phyloP scores from a whole-genome alignment of 2,888 invertebrate species.

The Nymphalis urticae region DNA sequence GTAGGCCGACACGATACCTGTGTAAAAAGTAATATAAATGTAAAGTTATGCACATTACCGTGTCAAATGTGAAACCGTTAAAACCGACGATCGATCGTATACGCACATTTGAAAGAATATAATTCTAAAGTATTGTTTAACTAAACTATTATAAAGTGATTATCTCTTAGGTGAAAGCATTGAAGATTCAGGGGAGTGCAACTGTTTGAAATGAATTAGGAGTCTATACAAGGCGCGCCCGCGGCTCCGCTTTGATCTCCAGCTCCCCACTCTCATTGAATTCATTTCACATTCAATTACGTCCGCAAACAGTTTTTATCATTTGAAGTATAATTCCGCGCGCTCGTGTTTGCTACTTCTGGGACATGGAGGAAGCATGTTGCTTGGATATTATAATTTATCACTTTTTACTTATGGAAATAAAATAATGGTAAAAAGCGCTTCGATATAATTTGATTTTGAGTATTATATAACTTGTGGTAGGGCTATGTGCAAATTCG shows the following conservation, averaged over 20 bases:
- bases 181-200: constrained; percentile 16
- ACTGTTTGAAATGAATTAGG: constrained; percentile 41
- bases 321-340: constrained; percentile 24
- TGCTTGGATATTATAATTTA: no score
- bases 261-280: constrained; percentile 32
- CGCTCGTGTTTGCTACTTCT: constrained; percentile 1
- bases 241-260: constrained; percentile 39
- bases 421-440: no score
- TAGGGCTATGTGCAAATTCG: no score
- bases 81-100: no score
- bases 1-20: constrained; percentile 1
- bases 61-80: background rate
- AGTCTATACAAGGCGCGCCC: constrained; percentile 36
- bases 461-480: no score
- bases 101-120: background rate
- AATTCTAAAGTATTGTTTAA: background rate
- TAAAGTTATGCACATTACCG: constrained; percentile 1
- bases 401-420: no score
- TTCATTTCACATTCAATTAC: constrained; percentile 52
- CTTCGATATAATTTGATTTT: no score
- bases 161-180: background rate
- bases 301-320: constrained; percentile 49
- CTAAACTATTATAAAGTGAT: constrained; percentile 7
- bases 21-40: constrained; percentile 15
- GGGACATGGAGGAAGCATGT: background rate